Evolutionary conservation across 2,888 invertebrate genomes (phyloP), one percentile per base, ranked within the genome.

Genomic region (Eupithecia pulchellata): DNA sequence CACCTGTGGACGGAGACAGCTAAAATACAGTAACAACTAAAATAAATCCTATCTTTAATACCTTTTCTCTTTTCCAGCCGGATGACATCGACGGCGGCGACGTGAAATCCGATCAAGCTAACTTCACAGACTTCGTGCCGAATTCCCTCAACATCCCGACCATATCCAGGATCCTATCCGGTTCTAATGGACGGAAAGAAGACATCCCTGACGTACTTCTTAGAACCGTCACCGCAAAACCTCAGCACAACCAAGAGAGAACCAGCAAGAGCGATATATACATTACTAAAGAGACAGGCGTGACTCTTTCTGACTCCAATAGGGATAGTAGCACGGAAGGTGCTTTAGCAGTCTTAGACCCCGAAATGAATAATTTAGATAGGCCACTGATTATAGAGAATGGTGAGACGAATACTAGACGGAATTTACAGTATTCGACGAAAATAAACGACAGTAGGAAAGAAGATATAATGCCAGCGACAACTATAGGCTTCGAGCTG

Each of bases 141-240:
- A 96, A 96, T 77, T 92, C 94, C 11, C 95, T 97, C 68, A 96
- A 97, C 86, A 96, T 97, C 81, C 97, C 98, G 4, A 97, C 97
- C 77, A 98, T 98, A 78, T 97, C 97, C 4, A 95, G 98, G 68
- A 98, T 98, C 82, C 91, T 98, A 30, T 97, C 97, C 64, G 98
- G 98, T 1, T 97, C 97, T 65, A 98, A 97, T 85, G 98, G 98
- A 0, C 94, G 97, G 36, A 97, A 97, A 79, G 97, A 97, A 77
- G 97, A 97, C 80, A 96, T 97, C 67, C 97, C 97, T 0, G 97
- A 97, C 75, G 97, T 97, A 58, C 90, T 97, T 0, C 89, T 97
- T 30, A 95, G 96, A 73, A 96, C 96, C 0, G 96, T 96, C 42
- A 96, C 97, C 1, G 95, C 96, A 1, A 94, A 93, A 80, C 94